phyloP scores from a whole-genome alignment of 2,797 vertebrate genomes.

The Hypotaenidia okinawae region DNA sequence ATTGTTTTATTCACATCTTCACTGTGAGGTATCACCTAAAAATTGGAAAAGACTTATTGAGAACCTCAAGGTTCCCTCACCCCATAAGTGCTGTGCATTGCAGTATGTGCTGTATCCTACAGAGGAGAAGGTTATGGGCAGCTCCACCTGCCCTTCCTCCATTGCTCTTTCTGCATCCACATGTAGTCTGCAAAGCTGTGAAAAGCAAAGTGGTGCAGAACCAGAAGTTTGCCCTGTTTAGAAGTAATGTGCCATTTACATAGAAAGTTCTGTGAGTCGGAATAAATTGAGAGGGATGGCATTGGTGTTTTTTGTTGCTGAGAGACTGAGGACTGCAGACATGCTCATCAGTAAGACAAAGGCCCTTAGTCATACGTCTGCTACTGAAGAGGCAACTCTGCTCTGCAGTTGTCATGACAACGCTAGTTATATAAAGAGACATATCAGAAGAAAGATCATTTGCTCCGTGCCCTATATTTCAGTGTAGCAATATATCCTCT shows the following conservation, averaged over 20 bases:
- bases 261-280: constrained; percentile 1
- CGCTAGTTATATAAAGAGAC: constrained; percentile 33
- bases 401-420: constrained; percentile 63
- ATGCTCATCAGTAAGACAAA: constrained; percentile 35
- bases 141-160: neutral
- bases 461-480: constrained; percentile 37
- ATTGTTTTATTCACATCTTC: neutral
- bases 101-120: neutral
- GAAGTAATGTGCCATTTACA: neutral
- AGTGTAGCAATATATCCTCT: neutral
- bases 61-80: neutral
- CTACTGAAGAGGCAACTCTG: constrained; percentile 5
- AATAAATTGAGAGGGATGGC: constrained; percentile 17
- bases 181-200: neutral
- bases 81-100: fast-evolving
- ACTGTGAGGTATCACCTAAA: neutral
- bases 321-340: neutral
- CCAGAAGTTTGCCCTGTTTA: neutral
- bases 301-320: constrained; percentile 21
- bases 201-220: neutral
- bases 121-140: neutral
- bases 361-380: constrained; percentile 34
- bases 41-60: neutral
- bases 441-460: constrained; percentile 53
- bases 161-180: fast-evolving